Base-by-base conservation (phyloP, 2,113 vertebrate genomes). In the Takifugu bimaculatus region DNA sequence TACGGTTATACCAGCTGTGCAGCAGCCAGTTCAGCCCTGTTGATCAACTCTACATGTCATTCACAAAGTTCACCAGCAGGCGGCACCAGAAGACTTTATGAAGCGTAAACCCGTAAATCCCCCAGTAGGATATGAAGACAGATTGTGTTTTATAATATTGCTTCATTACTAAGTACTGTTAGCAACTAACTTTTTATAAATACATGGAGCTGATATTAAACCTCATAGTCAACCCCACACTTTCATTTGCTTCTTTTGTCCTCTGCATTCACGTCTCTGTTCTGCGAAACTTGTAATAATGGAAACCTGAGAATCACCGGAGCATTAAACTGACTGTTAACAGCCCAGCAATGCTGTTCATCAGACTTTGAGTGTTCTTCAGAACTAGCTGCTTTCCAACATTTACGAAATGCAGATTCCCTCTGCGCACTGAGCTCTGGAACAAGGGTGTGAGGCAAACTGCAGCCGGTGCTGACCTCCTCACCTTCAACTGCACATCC, bases 361-460 rank as follows among this genome's bases (percentile, higher is more conserved):
- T 57, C 27, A 43, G 60, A n/a, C 66, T 61, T 57, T 2, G 51
- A 32, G 49, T 48, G 56, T 50, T 43, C 58, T 66, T 29, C 44
- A 61, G 51, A 60, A 72, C 63, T 68, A 82, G 79, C 80, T 83
- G 70, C 70, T 58, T 62, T 58, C 29, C 57, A 49, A 10, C 20
- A 20, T 73, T 81, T 81, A 85, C 68, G 61, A 82, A 82, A 87
- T 72, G 53, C 50, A 55, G 72, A 75, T 62, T 72, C 72, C 65
- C 52, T 58, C 57, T 57, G 50, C 64, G 65, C 73, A 50, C 51
- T 32, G 59, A 55, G 77, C 67, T 74, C 29, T 74, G 77, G 77
- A 83, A 86, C 9, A 57, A 50, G 76, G 70, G 80, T 78, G 82
- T 83, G 84, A 84, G 82, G 81, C 78, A 79, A 79, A 67, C 61